A percentile compares a stretch with the other conserved stretches of the same genome.
Conservation (phyloP, 2,797 vertebrate genomes). For the Coregonus suidteri region DNA sequence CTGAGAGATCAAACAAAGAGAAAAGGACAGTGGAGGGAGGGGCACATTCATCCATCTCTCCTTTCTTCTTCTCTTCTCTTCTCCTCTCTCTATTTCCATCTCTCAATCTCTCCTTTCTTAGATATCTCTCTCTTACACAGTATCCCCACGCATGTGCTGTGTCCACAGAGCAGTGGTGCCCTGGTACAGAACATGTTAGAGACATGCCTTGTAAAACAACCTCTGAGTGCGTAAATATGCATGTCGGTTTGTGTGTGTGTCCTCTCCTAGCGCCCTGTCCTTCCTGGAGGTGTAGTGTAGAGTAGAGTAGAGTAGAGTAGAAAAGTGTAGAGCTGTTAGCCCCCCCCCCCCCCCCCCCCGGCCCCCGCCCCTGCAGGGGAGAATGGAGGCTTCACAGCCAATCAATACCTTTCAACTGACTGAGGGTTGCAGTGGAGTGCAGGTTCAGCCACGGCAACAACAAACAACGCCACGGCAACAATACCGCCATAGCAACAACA, state of each 20-base stretch:
- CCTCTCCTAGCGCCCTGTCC: slow-evolving; percentile 29
- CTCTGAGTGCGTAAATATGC: slow-evolving; percentile 5
- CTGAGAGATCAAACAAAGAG: slow-evolving; percentile 72
- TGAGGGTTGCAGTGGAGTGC: slow-evolving; percentile 62
- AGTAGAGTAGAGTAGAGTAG: slow-evolving; percentile 24
- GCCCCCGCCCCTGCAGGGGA: slow-evolving; percentile 44
- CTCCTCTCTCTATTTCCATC: too few relatives aligned
- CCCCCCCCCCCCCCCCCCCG: too few relatives aligned
- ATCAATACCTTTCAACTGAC: slow-evolving; percentile 60
- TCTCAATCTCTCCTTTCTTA: slow-evolving; percentile 6
- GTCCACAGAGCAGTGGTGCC: slow-evolving; percentile 17
- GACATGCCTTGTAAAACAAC: background rate
- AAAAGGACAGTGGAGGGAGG: slow-evolving; percentile 15
- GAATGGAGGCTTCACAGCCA: slow-evolving; percentile 56
- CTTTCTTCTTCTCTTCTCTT: slow-evolving; percentile 35
- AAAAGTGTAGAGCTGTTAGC: slow-evolving; percentile 13
- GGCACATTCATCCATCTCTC: slow-evolving; percentile 33
- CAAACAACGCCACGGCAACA: slow-evolving; percentile 27
- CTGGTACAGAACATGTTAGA: too few relatives aligned
- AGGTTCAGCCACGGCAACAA: slow-evolving; percentile 54
- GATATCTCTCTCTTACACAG: slow-evolving; percentile 58
- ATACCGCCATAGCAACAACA: too few relatives aligned
- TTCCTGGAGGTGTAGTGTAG: slow-evolving; percentile 63
- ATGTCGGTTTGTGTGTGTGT: slow-evolving; percentile 11
- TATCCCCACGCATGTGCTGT: slow-evolving; percentile 55